phyloP scores from a whole-genome alignment of 2,888 invertebrate species.

The Euspilapteryx auroguttella region DNA sequence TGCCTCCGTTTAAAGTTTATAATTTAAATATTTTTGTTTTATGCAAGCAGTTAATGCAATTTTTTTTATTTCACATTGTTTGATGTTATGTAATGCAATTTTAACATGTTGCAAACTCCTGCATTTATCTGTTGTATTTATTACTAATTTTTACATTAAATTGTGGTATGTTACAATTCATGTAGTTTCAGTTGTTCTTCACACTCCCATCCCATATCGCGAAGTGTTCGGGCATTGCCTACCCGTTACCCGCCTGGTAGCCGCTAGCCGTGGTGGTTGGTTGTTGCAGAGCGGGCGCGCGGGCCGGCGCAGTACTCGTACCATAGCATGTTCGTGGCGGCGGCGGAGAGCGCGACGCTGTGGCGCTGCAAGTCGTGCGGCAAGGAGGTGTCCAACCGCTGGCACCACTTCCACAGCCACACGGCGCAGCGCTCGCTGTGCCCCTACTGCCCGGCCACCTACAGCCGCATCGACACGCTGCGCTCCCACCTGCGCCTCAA shows the following conservation, averaged over 20 bases:
- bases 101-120: constrained; percentile 64
- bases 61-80: constrained; percentile 58
- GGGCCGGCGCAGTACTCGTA: constrained; percentile 63
- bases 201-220: constrained; percentile 22
- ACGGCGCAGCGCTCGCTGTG: constrained; percentile 78
- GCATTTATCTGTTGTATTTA: constrained; percentile 70
- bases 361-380: constrained; percentile 84
- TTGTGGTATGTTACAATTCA: constrained; percentile 69
- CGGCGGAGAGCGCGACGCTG: constrained; percentile 70
- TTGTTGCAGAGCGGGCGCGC: constrained; percentile 24
- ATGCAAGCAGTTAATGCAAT: constrained; percentile 61
- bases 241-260: constrained; percentile 6
- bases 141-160: constrained; percentile 74
- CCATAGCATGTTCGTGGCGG: constrained; percentile 82
- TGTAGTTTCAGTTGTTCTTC: constrained; percentile 57
- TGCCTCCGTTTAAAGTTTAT: constrained; percentile 55
- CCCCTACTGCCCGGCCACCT: constrained; percentile 83
- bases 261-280: background rate
- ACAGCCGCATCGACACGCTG: constrained; percentile 86
- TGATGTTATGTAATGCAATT: constrained; percentile 63
- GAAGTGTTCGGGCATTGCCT: constrained; percentile 12
- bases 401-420: constrained; percentile 87
- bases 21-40: constrained; percentile 59
- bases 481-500: constrained; percentile 80
- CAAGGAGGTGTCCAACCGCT: constrained; percentile 85